phyloP scores from a whole-genome alignment of 2,888 invertebrate species.

The Caprella mutica region DNA sequence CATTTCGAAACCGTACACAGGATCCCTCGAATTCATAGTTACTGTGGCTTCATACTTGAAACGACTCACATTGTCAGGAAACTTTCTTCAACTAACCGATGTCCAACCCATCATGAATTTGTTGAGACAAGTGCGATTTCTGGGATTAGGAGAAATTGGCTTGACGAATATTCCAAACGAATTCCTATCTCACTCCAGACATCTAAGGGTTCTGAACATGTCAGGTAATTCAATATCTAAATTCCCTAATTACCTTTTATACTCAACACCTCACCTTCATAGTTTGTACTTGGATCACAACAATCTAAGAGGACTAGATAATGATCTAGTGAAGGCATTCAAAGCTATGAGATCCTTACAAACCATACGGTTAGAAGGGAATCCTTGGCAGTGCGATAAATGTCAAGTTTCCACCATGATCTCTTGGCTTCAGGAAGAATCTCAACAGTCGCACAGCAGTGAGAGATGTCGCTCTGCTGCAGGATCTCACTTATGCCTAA shows the following conservation, averaged over 20 bases:
- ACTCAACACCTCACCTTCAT: slow-evolving; percentile 35
- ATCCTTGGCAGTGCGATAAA: slow-evolving; percentile 38
- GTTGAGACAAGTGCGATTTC: slow-evolving; percentile 19
- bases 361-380: slow-evolving; percentile 35
- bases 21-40: background rate
- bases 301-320: slow-evolving; percentile 35
- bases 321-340: slow-evolving; percentile 35
- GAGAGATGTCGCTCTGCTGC: slow-evolving; percentile 13
- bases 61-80: slow-evolving; percentile 22
- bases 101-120: slow-evolving; percentile 18
- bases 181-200: slow-evolving; percentile 21
- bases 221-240: slow-evolving; percentile 36
- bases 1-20: background rate
- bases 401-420: slow-evolving; percentile 37
- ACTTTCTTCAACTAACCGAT: slow-evolving; percentile 27
- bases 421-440: slow-evolving; percentile 34
- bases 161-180: slow-evolving; percentile 24
- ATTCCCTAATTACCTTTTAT: slow-evolving; percentile 36
- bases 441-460: slow-evolving; percentile 20
- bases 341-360: slow-evolving; percentile 32
- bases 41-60: slow-evolving; percentile 10
- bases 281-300: slow-evolving; percentile 37
- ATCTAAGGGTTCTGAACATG: slow-evolving; percentile 36
- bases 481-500: slow-evolving; percentile 40
- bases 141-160: slow-evolving; percentile 29